Evolutionary conservation across 2,888 invertebrate species (phyloP).

Genomic region (Litoditis marina): DNA sequence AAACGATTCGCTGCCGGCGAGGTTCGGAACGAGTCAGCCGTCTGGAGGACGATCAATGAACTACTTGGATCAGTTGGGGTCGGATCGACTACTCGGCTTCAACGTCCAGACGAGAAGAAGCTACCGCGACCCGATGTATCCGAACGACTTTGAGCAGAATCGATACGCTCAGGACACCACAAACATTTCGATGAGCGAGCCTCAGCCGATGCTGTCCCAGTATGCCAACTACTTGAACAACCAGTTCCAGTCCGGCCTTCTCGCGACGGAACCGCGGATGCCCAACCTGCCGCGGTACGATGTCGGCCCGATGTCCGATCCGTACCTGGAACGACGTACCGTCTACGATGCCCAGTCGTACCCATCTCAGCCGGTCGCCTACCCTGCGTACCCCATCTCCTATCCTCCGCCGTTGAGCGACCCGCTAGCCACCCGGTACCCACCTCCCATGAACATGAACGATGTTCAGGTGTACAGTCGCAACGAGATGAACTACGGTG

Average conservation of each 20-base stretch:
- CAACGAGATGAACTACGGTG: conserved; percentile 58
- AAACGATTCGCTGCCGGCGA: neutral
- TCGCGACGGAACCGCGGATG: conserved; percentile 7
- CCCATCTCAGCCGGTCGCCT: conserved; percentile 10
- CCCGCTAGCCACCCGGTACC: neutral
- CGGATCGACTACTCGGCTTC: conserved; percentile 9
- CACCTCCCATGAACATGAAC: neutral
- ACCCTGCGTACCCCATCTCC: conserved; percentile 18
- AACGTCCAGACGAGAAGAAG: neutral
- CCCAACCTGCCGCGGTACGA: conserved; percentile 8
- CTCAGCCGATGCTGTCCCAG: conserved; percentile 51
- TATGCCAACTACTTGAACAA: conserved; percentile 60
- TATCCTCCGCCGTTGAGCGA: conserved; percentile 24
- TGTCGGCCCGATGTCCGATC: conserved; percentile 9
- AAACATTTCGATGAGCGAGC: conserved; percentile 3
- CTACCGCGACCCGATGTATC: neutral
- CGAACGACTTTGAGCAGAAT: neutral
- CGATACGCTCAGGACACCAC: conserved; percentile 17
- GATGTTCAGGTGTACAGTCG: conserved; percentile 48
- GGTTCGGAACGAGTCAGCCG: neutral
- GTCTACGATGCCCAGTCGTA: neutral
- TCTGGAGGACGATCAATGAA: conserved; percentile 11
- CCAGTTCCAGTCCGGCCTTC: conserved; percentile 47
- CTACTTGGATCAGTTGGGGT: conserved; percentile 30
- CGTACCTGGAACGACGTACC: conserved; percentile 4